Base-by-base conservation (phyloP, 64 coral and sea anemone species). In the Dendronephthya gigantea region DNA sequence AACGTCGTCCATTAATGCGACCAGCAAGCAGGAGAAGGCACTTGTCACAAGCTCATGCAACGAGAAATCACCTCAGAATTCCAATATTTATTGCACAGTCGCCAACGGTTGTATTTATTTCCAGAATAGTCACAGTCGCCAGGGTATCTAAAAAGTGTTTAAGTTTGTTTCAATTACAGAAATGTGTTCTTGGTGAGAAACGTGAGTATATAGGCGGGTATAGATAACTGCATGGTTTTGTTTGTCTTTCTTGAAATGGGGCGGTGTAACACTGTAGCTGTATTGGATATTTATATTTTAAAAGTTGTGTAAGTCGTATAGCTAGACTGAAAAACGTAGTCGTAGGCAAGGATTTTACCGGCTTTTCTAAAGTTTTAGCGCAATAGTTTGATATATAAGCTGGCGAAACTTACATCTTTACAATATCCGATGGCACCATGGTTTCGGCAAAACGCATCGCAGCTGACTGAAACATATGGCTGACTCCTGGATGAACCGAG, bases 21-120 rank as follows among this genome's bases (percentile, higher is more conserved):
- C 41, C 41, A 45, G 11, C 41, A 45, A n/a, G n/a, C n/a, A n/a
- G n/a, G n/a, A n/a, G n/a, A n/a, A n/a, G n/a, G n/a, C n/a, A n/a
- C n/a, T n/a, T n/a, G n/a, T n/a, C n/a, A n/a, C n/a, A n/a, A n/a
- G n/a, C n/a, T n/a, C n/a, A n/a, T n/a, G n/a, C n/a, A n/a, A n/a
- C n/a, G n/a, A n/a, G n/a, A n/a, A n/a, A n/a, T 45, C 41, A 79
- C 72, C 72, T 79, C 72, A 35, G 72, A 34, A 19, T 79, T 79
- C 72, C 72, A 79, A 29, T 79, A 79, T 36, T 79, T 79, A 16
- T 39, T 79, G 36, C 72, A 79, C 15, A 79, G 22, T 79, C 72
- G 25, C 37, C 31, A 37, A 39, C 72, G 32, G 30, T 35, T 34
- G 17, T 79, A 79, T 79, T 79, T 29, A 35, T 39, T 35, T 2